Evolutionary conservation across 92 coral and sea anemone genomes (phyloP), one percentile per base, ranked within the genome.

Genomic region (Plumapathes pennacea): DNA sequence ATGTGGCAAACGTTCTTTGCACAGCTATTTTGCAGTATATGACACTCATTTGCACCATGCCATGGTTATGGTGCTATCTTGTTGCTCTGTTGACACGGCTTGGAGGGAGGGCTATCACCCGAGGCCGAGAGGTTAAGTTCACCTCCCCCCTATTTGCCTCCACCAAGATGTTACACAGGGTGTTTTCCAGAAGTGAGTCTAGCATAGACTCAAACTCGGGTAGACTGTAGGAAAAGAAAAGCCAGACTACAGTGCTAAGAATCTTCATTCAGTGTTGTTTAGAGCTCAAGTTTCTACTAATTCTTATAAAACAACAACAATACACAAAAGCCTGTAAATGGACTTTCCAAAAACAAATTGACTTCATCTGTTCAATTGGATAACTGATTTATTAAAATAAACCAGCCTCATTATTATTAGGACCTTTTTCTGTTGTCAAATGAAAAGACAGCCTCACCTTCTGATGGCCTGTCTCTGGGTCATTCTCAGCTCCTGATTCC

Each of bases 101-200:
- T 18, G 98, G 98, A 37, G 98, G 98, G 15, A 92, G 48, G 1
- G 98, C 98, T 23, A 92, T 92, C 43, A 84, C 92, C 52, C 98
- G 37, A 5, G 89, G 95, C 26, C 98, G 75, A 10, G 89, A 61
- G 1, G 94, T 80, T 15, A 92, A 43, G 54, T 81, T 88, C 34
- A 88, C 96, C 64, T 92, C 98, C 5, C 84, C 89, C 1, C 81
- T 69, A 60, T 67, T 92, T 31, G 96, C 98, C 65, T 92, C 98
- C n/a, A 86, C 84, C 31, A 88, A 62, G 12, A 92, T 52, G 73
- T 92, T 92, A 4, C 76, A 75, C 38, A 92, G 54, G 1, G 96
- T 77, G 75, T 92, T 92, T 55, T 92, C 96, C n/a, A 92, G 33
- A n/a, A 92, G 85, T 24, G 88, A 85, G 56, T 92, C 96, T 32